phyloP scores from a whole-genome alignment of 2,888 invertebrate genomes.

The Melanostoma scalare region DNA sequence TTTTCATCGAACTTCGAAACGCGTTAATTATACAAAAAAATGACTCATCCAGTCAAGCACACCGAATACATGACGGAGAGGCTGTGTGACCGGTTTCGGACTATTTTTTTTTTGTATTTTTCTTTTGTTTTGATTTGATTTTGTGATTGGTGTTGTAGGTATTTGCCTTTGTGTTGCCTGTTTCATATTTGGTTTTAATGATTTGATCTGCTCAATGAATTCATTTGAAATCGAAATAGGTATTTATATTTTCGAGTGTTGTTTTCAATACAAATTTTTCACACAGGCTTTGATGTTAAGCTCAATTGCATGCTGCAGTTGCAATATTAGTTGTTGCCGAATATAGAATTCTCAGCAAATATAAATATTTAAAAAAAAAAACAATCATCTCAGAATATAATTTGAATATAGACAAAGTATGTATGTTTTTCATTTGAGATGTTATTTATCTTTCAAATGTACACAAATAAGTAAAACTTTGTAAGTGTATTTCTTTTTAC shows the following conservation, averaged over 20 bases:
- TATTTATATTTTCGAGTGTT: neutral
- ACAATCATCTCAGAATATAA: too few relatives aligned
- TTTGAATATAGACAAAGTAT: too few relatives aligned
- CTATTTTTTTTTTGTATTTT: constrained; percentile 13
- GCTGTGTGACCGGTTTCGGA: constrained; percentile 48
- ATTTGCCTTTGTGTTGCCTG: neutral
- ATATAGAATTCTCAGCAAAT: constrained; percentile 24
- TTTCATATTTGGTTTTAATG: neutral
- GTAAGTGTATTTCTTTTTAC: too few relatives aligned
- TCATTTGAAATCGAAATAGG: constrained; percentile 34
- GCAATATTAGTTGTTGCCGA: constrained; percentile 33
- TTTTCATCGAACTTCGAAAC: constrained; percentile 28
- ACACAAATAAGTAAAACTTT: too few relatives aligned
- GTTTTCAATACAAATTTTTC: constrained; percentile 6
- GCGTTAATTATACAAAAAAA: constrained; percentile 36
- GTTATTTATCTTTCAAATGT: too few relatives aligned
- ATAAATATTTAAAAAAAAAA: neutral
- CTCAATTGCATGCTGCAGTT: constrained; percentile 28
- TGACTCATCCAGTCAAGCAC: constrained; percentile 61
- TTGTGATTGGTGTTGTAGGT: neutral
- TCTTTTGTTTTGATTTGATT: constrained; percentile 2
- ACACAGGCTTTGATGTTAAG: constrained; percentile 16
- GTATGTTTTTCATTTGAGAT: too few relatives aligned
- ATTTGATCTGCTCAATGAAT: constrained; percentile 21
- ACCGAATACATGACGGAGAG: constrained; percentile 13